Conservation (phyloP, 1,140 invertebrate species). For the Drosophila saltans region DNA sequence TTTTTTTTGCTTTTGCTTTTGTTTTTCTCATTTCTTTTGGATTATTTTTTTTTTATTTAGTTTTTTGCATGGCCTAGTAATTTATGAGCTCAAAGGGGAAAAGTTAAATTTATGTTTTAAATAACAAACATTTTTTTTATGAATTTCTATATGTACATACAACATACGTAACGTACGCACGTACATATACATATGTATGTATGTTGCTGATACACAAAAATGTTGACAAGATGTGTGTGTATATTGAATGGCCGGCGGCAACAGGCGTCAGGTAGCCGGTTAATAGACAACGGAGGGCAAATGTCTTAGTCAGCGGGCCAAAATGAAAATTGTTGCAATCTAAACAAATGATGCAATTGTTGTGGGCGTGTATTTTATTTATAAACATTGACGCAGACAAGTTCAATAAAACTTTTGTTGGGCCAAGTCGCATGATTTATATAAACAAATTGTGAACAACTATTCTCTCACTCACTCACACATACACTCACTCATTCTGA, state of each 20-base stretch:
- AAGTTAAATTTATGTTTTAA: constrained; percentile 57
- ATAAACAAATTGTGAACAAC: not conserved
- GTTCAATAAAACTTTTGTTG: constrained; percentile 15
- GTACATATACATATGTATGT: not conserved
- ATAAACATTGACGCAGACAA: constrained; percentile 56
- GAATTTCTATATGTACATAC: not conserved
- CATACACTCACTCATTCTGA: not conserved
- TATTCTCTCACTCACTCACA: not conserved
- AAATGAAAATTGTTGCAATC: constrained; percentile 29
- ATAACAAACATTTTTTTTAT: constrained; percentile 38
- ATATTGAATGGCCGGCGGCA: constrained; percentile 1
- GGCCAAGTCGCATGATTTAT: constrained; percentile 5
- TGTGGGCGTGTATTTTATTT: constrained; percentile 50
- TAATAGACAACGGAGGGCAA: not conserved
- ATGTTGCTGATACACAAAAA: constrained; percentile 35
- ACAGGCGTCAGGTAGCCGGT: not conserved
- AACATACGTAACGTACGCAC: not conserved
- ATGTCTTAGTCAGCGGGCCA: constrained; percentile 40
- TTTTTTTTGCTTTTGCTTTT: constrained; percentile 37
- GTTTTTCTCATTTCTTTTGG: constrained; percentile 22
- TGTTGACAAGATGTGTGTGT: constrained; percentile 35
- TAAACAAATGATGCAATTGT: constrained; percentile 67
- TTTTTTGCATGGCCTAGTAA: constrained; percentile 71
- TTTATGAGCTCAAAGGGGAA: constrained; percentile 60
- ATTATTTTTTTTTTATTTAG: not conserved